Percentiles rank a stretch among this genome's conserved stretches.
phyloP scores from a whole-genome alignment of 2,797 vertebrate genomes.

The Malacoraja senta region DNA sequence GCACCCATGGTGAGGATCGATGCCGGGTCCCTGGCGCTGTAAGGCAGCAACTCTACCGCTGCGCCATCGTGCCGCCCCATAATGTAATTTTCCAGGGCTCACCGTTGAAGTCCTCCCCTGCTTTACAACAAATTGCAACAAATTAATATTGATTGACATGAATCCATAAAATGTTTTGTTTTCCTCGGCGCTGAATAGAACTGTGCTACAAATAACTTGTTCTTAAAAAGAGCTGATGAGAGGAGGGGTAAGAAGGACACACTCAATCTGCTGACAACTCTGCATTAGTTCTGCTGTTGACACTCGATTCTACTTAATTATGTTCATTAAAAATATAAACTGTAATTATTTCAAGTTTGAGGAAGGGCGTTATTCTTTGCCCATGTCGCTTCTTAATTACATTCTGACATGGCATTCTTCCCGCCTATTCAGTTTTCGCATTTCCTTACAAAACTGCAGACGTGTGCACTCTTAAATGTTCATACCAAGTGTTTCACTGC shows the following conservation, averaged over 20 bases:
- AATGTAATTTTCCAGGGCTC: too few species aligned
- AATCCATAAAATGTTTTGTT: not conserved
- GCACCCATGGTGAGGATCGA: too few species aligned
- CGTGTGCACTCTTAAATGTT: not conserved
- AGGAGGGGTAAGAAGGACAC: not conserved
- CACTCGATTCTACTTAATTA: not conserved
- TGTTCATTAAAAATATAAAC: slow-evolving; percentile 6
- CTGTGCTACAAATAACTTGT: not conserved
- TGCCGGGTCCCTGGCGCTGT: too few species aligned
- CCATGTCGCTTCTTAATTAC: not conserved
- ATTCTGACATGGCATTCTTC: not conserved
- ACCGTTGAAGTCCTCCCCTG: too few species aligned
- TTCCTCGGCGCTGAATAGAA: not conserved
- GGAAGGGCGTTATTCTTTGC: not conserved
- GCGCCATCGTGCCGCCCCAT: too few species aligned
- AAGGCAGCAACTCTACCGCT: too few species aligned
- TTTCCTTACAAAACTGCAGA: not conserved
- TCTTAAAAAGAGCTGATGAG: not conserved
- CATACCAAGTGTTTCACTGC: too few species aligned
- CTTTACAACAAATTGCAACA: not conserved
- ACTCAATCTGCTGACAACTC: not conserved
- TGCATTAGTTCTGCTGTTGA: not conserved
- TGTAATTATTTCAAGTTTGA: not conserved
- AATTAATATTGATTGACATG: not conserved
- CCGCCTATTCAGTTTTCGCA: not conserved